These are phyloP conservation scores for Brachypodius melanocephalos DNA, from an alignment of 2,113 vertebrate genomes.

Conservation along the genomic window DNA sequence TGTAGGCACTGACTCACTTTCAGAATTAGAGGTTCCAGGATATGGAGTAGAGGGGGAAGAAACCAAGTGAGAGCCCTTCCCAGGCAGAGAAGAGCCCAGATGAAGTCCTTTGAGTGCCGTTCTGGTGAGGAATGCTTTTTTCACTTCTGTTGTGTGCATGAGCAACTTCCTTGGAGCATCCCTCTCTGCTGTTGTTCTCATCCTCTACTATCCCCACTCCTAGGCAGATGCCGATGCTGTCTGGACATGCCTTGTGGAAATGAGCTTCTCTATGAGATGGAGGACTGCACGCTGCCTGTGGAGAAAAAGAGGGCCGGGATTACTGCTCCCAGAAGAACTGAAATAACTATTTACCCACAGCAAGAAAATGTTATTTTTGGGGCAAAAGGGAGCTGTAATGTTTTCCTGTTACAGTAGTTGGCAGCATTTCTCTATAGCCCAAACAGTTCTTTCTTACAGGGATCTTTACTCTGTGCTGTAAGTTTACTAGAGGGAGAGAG, in stretches of 20 bases:
- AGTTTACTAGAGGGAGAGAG: background rate
- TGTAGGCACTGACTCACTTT: background rate
- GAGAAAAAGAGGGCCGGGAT: background rate
- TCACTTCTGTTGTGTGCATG: background rate
- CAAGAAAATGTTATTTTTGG: constrained; percentile 2
- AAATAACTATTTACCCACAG: background rate
- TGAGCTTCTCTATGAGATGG: background rate
- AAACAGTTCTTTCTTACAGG: background rate
- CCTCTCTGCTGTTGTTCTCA: background rate
- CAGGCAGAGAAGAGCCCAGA: background rate
- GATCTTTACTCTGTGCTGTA: background rate
- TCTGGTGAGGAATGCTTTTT: background rate
- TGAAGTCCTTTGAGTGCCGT: background rate
- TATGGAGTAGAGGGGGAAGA: background rate
- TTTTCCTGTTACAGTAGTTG: constrained; percentile 67
- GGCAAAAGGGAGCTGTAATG: constrained; percentile 58
- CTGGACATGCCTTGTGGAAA: background rate
- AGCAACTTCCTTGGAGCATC: background rate
- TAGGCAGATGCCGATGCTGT: background rate
- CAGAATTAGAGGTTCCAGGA: background rate
- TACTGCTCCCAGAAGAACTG: background rate
- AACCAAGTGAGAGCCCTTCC: background rate
- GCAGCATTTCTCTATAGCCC: constrained; percentile 68
- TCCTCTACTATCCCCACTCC: background rate
- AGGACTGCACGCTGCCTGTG: background rate